A percentile compares a stretch with the other conserved stretches of the same genome.
phyloP scores from a whole-genome alignment of 2,797 vertebrate genomes.

The Eutrigla gurnardus region DNA sequence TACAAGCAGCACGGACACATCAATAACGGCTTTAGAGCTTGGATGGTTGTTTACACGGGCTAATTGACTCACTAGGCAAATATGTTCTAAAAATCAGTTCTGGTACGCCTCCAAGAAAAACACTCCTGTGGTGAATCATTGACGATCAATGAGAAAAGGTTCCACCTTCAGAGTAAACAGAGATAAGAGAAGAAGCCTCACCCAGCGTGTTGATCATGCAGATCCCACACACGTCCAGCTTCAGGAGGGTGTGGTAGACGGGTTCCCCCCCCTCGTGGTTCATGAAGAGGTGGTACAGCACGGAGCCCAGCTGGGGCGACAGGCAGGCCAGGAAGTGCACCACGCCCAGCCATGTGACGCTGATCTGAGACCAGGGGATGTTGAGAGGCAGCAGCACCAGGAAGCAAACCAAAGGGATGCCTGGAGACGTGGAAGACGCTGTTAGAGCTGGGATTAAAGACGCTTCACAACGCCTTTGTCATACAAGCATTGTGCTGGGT shows the following conservation, averaged over 20 bases:
- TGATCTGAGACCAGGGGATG: conserved; percentile 93
- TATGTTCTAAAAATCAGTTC: conserved; percentile 50
- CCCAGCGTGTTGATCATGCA: conserved; percentile 95
- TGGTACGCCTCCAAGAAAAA: conserved; percentile 44
- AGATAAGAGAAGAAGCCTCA: conserved; percentile 62
- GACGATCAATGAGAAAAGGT: conserved; percentile 45
- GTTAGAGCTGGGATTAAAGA: background rate
- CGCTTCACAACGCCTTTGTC: background rate
- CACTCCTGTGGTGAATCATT: conserved; percentile 44
- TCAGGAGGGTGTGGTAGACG: conserved; percentile 92
- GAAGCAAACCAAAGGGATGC: conserved; percentile 91
- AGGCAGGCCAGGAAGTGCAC: conserved; percentile 94
- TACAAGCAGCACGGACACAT: conserved; percentile 9
- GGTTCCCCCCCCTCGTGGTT: conserved; percentile 93
- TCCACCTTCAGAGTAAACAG: conserved; percentile 37
- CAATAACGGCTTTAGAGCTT: conserved; percentile 50
- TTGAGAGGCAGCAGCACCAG: conserved; percentile 92
- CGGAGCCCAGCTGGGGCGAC: conserved; percentile 91
- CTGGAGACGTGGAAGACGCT: conserved; percentile 51
- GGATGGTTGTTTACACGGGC: conserved; percentile 25
- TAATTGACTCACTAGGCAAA: conserved; percentile 36
- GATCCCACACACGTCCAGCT: conserved; percentile 94
- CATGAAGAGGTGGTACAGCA: conserved; percentile 97
- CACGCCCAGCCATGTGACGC: conserved; percentile 91
- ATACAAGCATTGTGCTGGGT: background rate